Evolutionary conservation across 30 jellyfish, hydroid and myxozoan genomes (phyloP), one percentile per base, ranked within the genome.

Genomic region (Aurelia aurita complex sp. Pacific): DNA sequence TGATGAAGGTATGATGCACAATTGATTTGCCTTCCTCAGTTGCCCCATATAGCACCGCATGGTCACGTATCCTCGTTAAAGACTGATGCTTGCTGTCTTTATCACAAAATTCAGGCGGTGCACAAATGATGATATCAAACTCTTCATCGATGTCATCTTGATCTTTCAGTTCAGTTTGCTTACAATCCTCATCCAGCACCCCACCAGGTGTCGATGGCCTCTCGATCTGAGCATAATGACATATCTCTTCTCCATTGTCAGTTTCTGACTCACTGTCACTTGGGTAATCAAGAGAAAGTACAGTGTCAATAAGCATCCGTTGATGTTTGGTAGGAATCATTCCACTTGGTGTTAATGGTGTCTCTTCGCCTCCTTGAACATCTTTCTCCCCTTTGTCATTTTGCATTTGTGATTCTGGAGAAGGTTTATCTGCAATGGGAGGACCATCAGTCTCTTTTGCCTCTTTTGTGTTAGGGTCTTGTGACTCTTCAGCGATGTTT

Each of bases 261-360:
- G 83, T 53, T 15, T 72, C 85, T 1, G 91, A 82, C 7, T 71
- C 91, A 50, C 80, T 82, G 62, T 82, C 91, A 64, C 91, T 82
- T 19, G 91, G 91, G 19, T 82, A 82, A 62, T 82, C 91, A 40
- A 82, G 76, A 32, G 91, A 82, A 1, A 73, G 71, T 8, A 82
- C 91, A 57, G 91, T 81, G 59, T 82, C 91, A 18, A 82, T 70
- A 36, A 82, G 85, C 91, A 82, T 82, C 55, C 91, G 83, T 50
- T 82, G 91, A 70, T 82, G 91, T 46, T 71, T 71, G 50, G 91
- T 78, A 52, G 91, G 91, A 69, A 82, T 82, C 91, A 82, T 82
- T 40, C 89, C 89, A 33, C 79, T 52, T 19, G 87, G 87, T 53
- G 77, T n/a, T 13, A 12, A 61, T 69, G 19, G 83, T 8, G 55